A percentile compares a stretch with the other conserved stretches of the same genome.
Evolutionary conservation across 2,888 invertebrate species (phyloP).

Genomic region (Dryococelus australis): DNA sequence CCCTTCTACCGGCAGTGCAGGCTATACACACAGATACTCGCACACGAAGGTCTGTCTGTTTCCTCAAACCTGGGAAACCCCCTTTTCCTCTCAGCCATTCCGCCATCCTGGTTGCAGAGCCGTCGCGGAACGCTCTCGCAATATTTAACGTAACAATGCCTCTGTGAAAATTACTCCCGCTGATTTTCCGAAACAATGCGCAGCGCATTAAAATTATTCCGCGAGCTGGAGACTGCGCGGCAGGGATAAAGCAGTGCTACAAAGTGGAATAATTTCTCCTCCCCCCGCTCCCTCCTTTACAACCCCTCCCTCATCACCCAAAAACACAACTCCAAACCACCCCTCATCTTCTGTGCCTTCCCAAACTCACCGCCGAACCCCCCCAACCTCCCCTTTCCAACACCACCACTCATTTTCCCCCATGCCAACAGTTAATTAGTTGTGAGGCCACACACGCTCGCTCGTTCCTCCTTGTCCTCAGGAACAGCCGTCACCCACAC

Average conservation of each 20-base stretch:
- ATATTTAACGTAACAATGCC: slow-evolving; percentile 11
- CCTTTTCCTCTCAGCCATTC: not conserved
- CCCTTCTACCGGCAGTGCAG: not conserved
- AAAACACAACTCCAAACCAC: not conserved
- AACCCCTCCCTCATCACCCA: too few species aligned
- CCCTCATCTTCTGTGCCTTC: not conserved
- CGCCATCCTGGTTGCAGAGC: not conserved
- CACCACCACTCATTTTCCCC: not conserved
- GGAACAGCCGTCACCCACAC: not conserved
- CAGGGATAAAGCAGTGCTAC: slow-evolving; percentile 9
- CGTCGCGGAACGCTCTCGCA: not conserved
- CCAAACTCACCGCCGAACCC: not conserved
- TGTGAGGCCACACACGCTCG: not conserved
- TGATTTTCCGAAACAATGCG: slow-evolving; percentile 16
- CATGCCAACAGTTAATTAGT: not conserved
- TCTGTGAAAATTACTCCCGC: slow-evolving; percentile 16
- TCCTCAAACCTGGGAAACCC: not conserved
- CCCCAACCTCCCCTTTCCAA: not conserved
- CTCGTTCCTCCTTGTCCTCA: not conserved
- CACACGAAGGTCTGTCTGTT: not conserved
- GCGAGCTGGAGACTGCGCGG: not conserved
- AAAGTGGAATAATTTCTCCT: slow-evolving; percentile 1
- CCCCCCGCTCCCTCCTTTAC: not conserved
- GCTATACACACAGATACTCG: not conserved
- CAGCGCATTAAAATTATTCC: slow-evolving; percentile 16